Conservation (phyloP, 2,888 invertebrate species). For the Byasa hedistus region DNA sequence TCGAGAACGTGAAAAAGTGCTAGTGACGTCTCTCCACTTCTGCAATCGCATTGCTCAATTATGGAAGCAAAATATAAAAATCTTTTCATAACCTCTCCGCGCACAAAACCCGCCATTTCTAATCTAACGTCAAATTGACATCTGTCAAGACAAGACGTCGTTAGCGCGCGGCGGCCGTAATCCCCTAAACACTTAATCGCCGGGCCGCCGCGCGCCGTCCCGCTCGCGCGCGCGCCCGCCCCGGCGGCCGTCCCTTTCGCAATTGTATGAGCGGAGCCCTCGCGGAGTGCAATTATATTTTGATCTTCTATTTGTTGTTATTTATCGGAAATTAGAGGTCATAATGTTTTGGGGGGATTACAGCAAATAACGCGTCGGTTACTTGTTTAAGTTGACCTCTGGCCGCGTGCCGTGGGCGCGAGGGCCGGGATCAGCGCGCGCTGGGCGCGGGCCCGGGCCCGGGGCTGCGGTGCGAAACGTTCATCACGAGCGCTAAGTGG, state of each 20-base stretch:
- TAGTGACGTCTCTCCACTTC: not conserved
- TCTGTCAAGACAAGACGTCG: constrained; percentile 66
- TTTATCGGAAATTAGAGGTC: constrained; percentile 22
- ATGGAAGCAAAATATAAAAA: constrained; percentile 8
- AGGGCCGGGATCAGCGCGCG: constrained; percentile 1
- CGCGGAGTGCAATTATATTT: constrained; percentile 29
- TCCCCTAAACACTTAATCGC: constrained; percentile 51
- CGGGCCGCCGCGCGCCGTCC: constrained; percentile 31
- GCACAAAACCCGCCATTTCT: constrained; percentile 37
- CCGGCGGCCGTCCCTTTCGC: constrained; percentile 46
- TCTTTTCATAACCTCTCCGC: constrained; percentile 8
- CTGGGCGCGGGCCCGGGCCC: constrained; percentile 19
- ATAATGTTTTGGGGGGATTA: constrained; percentile 28
- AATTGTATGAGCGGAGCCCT: constrained; percentile 57
- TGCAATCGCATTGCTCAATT: constrained; percentile 16
- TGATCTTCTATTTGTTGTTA: constrained; percentile 21
- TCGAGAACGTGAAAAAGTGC: no score
- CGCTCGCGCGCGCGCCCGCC: constrained; percentile 34
- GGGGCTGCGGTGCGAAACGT: constrained; percentile 37
- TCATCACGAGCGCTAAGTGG: constrained; percentile 33
- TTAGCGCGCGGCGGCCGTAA: constrained; percentile 41
- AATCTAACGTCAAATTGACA: constrained; percentile 43
- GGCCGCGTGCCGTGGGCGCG: not conserved
- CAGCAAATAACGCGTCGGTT: constrained; percentile 29
- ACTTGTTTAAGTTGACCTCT: constrained; percentile 7